These are phyloP conservation scores for Caenorhabditis becei DNA, from an alignment of 2,888 invertebrate species.

Conservation along the genomic window DNA sequence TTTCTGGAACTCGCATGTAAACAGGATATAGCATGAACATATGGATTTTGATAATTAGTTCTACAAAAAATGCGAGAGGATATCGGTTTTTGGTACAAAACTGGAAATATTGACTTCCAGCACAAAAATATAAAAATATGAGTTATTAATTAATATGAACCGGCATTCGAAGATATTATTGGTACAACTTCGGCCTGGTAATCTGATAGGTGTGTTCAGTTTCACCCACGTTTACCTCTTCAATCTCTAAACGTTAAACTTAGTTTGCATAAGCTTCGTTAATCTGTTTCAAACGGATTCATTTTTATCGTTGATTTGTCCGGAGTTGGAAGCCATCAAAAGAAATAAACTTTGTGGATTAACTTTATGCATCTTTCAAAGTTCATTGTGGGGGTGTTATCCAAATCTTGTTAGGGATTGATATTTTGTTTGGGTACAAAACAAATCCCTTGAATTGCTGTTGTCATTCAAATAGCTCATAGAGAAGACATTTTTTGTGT, in stretches of 20 bases:
- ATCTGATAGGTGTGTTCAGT: neutral
- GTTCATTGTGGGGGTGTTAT: constrained; percentile 7
- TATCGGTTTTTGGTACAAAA: no score
- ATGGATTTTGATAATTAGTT: no score
- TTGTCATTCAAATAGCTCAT: neutral
- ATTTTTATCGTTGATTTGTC: neutral
- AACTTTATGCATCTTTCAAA: neutral
- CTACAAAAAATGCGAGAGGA: no score
- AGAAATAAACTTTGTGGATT: neutral
- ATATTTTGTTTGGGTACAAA: neutral
- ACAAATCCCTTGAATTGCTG: neutral
- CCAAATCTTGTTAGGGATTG: constrained; percentile 6
- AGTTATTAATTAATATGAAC: no score
- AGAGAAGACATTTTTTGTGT: no score
- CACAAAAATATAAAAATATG: no score
- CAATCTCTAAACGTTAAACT: constrained; percentile 3
- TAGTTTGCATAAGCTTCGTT: neutral
- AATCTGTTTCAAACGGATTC: neutral
- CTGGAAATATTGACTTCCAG: no score
- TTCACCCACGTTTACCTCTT: neutral
- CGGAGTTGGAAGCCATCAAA: neutral
- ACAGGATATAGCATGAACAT: no score
- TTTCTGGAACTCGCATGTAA: no score
- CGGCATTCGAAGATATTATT: neutral
- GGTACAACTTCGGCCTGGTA: neutral